Conservation (phyloP, 2,797 vertebrate genomes). For the Cyprinodon diabolis region DNA sequence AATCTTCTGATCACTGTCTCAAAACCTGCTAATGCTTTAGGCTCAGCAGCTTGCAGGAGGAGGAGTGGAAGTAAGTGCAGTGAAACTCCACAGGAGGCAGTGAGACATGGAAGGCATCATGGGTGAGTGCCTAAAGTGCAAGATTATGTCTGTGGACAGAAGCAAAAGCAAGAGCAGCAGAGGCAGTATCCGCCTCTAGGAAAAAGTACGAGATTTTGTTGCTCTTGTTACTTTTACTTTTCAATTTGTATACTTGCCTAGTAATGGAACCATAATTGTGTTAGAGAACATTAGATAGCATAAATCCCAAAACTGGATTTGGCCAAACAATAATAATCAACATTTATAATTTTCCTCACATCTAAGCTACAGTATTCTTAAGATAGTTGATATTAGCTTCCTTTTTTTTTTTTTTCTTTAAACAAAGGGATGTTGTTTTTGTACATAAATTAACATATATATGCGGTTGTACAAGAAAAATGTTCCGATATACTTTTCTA, state of each 20-base stretch:
- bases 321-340: not conserved
- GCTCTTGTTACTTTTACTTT: not conserved
- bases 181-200: not conserved
- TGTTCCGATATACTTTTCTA: too few relatives aligned
- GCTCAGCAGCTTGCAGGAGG: constrained; percentile 30
- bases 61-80: constrained; percentile 5
- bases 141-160: constrained; percentile 6
- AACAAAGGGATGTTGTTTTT: too few relatives aligned
- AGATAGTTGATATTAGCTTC: too few relatives aligned
- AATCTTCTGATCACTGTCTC: constrained; percentile 36
- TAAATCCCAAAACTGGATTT: not conserved
- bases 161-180: not conserved
- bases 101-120: constrained; percentile 6
- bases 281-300: too few relatives aligned
- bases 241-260: not conserved
- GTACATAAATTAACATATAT: too few relatives aligned
- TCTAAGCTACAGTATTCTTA: too few relatives aligned
- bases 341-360: too few relatives aligned
- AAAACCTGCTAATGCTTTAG: constrained; percentile 31
- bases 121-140: constrained; percentile 16
- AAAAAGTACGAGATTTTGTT: not conserved
- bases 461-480: too few relatives aligned
- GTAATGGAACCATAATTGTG: not conserved
- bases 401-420: too few relatives aligned
- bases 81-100: constrained; percentile 11